phyloP scores from a whole-genome alignment of 2,888 invertebrate genomes.

The Digitonthophagus gazella region DNA sequence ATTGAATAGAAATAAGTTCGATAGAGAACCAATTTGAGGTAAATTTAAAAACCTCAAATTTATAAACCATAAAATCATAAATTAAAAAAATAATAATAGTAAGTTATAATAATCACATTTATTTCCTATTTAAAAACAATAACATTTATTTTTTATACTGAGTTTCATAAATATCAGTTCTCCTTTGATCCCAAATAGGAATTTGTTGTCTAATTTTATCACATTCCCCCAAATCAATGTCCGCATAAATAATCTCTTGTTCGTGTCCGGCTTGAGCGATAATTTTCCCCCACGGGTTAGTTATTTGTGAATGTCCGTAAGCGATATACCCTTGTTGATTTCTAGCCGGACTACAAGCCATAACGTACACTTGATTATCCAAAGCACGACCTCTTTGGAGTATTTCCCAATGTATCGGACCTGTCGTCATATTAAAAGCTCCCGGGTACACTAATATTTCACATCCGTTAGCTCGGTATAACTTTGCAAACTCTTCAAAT shows the following conservation, averaged over 20 bases:
- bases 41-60: too few species aligned
- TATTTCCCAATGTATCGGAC: conserved; percentile 90
- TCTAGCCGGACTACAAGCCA: conserved; percentile 80
- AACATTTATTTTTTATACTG: conserved; percentile 4
- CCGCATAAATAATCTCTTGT: conserved; percentile 69
- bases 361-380: conserved; percentile 89
- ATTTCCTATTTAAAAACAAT: neutral
- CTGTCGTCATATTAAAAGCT: conserved; percentile 96
- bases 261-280: conserved; percentile 65
- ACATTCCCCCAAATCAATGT: conserved; percentile 72
- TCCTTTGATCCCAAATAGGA: conserved; percentile 68
- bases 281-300: conserved; percentile 82
- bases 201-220: conserved; percentile 81
- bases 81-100: neutral
- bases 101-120: neutral
- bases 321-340: conserved; percentile 76
- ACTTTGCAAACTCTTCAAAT: conserved; percentile 83
- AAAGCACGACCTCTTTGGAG: conserved; percentile 77
- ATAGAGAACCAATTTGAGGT: too few species aligned
- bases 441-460: conserved; percentile 87
- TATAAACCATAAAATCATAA: too few species aligned
- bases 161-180: conserved; percentile 69
- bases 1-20: too few species aligned
- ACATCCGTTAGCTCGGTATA: conserved; percentile 69
- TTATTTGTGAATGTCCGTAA: conserved; percentile 83